Percentiles rank a stretch among this genome's conserved stretches.
Conservation (phyloP, 2,113 vertebrate species). For the Leptobrachium leishanense region DNA sequence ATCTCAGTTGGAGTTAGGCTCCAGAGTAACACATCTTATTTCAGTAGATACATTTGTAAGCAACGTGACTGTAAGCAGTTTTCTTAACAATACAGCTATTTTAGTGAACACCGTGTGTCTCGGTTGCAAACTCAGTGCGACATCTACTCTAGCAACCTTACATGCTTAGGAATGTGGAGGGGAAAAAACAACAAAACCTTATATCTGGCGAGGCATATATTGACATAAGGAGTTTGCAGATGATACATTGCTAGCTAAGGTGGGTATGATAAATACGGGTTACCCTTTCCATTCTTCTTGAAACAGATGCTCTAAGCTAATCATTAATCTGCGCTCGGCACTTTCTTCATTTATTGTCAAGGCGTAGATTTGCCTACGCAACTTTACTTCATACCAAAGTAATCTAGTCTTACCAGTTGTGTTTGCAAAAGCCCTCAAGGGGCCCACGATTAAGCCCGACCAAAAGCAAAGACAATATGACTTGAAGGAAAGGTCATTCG, state of each 20-base stretch:
- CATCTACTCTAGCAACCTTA: too few species aligned
- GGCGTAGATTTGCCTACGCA: slow-evolving; percentile 18
- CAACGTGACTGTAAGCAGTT: too few species aligned
- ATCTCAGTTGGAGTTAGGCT: too few species aligned
- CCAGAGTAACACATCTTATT: too few species aligned
- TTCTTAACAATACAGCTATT: too few species aligned
- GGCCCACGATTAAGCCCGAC: neutral
- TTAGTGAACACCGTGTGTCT: too few species aligned
- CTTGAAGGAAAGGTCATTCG: slow-evolving; percentile 19
- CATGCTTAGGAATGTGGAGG: too few species aligned
- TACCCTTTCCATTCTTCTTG: neutral
- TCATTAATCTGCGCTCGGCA: neutral
- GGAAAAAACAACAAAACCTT: too few species aligned
- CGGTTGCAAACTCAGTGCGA: too few species aligned
- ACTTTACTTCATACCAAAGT: slow-evolving; percentile 21
- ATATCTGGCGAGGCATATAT: too few species aligned
- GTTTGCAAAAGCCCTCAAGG: slow-evolving; percentile 23
- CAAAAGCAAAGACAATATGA: neutral
- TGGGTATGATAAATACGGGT: neutral
- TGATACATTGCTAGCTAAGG: neutral
- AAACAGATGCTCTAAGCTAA: neutral
- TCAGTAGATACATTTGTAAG: too few species aligned
- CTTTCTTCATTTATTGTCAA: neutral
- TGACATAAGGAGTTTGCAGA: too few species aligned
- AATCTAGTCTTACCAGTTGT: slow-evolving; percentile 19